A percentile compares a stretch with the other conserved stretches of the same genome.
phyloP scores from a whole-genome alignment of 2,797 vertebrate species.

The Kryptolebias ocellatus region DNA sequence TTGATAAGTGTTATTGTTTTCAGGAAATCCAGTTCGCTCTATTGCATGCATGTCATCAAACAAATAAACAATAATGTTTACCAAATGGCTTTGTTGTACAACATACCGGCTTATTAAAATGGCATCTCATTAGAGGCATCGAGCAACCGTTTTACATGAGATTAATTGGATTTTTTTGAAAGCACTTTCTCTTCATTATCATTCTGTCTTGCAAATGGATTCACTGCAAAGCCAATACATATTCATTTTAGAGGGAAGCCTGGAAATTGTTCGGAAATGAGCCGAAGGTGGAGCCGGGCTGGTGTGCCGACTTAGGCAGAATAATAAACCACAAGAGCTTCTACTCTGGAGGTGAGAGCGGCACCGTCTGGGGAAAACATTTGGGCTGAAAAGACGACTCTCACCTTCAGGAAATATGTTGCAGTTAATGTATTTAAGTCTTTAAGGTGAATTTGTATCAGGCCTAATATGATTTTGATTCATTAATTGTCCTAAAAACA shows the following conservation, averaged over 20 bases:
- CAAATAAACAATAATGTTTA: slow-evolving; percentile 81
- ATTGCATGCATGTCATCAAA: slow-evolving; percentile 71
- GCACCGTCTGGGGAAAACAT: slow-evolving; percentile 44
- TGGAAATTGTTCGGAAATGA: slow-evolving; percentile 77
- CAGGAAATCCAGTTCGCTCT: slow-evolving; percentile 54
- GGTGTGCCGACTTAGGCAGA: slow-evolving; percentile 53
- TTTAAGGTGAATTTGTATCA: neutral
- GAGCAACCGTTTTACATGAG: slow-evolving; percentile 79
- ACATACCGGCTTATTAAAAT: slow-evolving; percentile 81
- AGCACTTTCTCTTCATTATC: slow-evolving; percentile 83
- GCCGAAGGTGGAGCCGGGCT: slow-evolving; percentile 73
- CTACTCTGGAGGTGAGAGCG: slow-evolving; percentile 51
- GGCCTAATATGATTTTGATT: neutral
- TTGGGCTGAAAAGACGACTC: slow-evolving; percentile 24
- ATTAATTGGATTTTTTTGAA: slow-evolving; percentile 78
- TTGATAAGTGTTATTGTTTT: slow-evolving; percentile 42
- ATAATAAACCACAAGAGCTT: slow-evolving; percentile 64
- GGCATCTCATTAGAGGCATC: slow-evolving; percentile 78
- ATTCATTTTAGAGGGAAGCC: slow-evolving; percentile 80
- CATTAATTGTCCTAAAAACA: neutral
- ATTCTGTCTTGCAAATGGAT: slow-evolving; percentile 81
- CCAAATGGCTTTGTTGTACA: slow-evolving; percentile 80
- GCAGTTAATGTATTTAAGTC: neutral
- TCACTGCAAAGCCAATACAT: slow-evolving; percentile 74
- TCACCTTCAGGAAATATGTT: slow-evolving; percentile 16